Percentiles rank a stretch among this genome's conserved stretches.
Evolutionary conservation across 2,888 invertebrate genomes (phyloP).

Genomic region (Lasioglossum oenotherae): DNA sequence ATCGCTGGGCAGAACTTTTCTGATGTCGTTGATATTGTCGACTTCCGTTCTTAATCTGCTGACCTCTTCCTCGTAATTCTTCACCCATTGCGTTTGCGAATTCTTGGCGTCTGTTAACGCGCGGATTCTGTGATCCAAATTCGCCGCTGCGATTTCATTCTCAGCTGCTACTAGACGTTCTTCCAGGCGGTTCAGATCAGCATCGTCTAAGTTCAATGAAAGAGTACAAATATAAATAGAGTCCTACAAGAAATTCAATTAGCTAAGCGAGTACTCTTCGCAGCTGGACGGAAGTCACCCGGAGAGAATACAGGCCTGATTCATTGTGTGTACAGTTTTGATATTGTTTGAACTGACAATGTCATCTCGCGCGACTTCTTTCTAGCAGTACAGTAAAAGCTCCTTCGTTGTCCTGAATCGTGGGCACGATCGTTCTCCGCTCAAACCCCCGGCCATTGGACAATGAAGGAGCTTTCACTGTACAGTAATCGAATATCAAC

Average conservation of each 20-base stretch:
- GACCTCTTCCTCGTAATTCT: conserved; percentile 92
- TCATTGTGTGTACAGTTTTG: neutral
- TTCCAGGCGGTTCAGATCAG: conserved; percentile 89
- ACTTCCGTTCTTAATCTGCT: conserved; percentile 90
- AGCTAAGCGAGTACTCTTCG: neutral
- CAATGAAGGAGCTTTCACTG: too few species aligned
- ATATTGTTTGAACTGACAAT: neutral
- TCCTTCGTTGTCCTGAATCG: too few species aligned
- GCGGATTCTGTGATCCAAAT: conserved; percentile 91
- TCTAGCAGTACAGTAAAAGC: neutral
- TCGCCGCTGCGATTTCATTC: conserved; percentile 88
- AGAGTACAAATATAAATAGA: neutral
- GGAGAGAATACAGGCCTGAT: neutral
- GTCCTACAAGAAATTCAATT: neutral
- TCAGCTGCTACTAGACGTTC: conserved; percentile 90
- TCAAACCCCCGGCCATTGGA: too few species aligned
- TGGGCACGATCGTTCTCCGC: too few species aligned
- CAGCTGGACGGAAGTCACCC: neutral
- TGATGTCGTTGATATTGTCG: conserved; percentile 92
- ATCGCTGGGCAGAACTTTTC: conserved; percentile 90
- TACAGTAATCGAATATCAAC: neutral
- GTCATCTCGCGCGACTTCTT: neutral
- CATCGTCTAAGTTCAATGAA: conserved; percentile 84
- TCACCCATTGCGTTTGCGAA: conserved; percentile 88
- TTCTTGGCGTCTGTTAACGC: conserved; percentile 88